Percentiles rank a stretch among this genome's conserved stretches.
These are phyloP conservation scores for Nymphicus hollandicus DNA, from an alignment of 2,113 vertebrate species.

Conservation along the genomic window DNA sequence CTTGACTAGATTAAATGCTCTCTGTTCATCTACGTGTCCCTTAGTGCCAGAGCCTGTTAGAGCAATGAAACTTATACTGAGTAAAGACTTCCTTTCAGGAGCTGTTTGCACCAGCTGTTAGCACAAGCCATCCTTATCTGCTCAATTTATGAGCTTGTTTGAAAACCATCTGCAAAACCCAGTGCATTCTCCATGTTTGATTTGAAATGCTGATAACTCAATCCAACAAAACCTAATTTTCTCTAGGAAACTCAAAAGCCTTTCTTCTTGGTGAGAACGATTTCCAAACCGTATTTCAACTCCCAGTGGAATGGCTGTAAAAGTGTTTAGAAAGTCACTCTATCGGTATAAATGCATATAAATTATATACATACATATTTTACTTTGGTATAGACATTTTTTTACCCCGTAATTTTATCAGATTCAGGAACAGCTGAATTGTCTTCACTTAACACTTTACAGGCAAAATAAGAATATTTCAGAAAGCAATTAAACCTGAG, in stretches of 20 bases:
- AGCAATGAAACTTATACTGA: background rate
- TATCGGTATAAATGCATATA: background rate
- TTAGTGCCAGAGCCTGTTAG: background rate
- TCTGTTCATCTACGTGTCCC: background rate
- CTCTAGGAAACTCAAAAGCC: background rate
- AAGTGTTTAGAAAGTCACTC: background rate
- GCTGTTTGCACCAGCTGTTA: background rate
- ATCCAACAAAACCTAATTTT: background rate
- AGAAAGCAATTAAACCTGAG: background rate
- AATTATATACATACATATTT: background rate
- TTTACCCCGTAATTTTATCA: background rate
- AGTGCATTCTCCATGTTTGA: background rate
- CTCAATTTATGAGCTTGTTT: background rate
- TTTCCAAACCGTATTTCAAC: background rate
- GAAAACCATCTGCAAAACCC: background rate
- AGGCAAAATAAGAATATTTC: background rate
- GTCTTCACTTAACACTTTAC: background rate
- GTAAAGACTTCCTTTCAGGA: background rate
- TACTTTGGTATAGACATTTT: background rate
- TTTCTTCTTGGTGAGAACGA: slow-evolving; percentile 5
- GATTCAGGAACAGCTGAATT: background rate
- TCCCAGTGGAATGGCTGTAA: background rate
- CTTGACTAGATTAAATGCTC: background rate
- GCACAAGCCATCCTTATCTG: background rate
- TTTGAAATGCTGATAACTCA: slow-evolving; percentile 23